Conservation (phyloP, 1,140 invertebrate genomes). For the Calosoma granatense region DNA sequence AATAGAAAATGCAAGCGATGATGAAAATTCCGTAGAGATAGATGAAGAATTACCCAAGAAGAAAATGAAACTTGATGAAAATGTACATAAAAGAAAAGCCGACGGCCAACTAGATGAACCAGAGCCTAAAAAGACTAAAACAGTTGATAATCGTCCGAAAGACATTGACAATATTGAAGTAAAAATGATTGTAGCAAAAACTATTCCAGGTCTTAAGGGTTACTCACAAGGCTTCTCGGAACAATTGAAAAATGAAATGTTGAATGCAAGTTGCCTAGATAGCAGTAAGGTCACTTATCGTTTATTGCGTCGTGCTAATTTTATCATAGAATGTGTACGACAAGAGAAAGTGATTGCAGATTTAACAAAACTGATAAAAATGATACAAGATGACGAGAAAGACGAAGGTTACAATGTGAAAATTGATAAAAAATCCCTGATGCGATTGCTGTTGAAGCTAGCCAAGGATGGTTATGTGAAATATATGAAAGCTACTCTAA, state of each 20-base stretch:
- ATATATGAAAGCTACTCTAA: conserved; percentile 45
- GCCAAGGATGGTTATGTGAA: conserved; percentile 47
- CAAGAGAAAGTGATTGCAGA: conserved; percentile 47
- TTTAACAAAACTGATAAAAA: conserved; percentile 41
- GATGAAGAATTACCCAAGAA: neutral
- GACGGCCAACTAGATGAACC: neutral
- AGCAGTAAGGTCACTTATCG: conserved; percentile 33
- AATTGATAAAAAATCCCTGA: conserved; percentile 52
- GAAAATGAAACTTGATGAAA: neutral
- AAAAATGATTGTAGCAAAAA: conserved; percentile 13
- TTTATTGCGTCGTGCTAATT: conserved; percentile 44
- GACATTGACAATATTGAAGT: neutral
- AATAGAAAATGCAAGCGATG: neutral
- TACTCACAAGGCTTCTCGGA: neutral
- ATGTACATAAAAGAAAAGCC: neutral
- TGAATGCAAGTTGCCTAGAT: neutral
- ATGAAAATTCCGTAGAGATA: neutral
- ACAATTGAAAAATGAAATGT: neutral
- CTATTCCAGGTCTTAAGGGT: neutral
- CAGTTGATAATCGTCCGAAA: neutral
- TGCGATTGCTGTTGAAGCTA: conserved; percentile 45
- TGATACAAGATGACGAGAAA: conserved; percentile 42
- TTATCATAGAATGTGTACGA: conserved; percentile 48
- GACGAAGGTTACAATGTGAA: conserved; percentile 44
- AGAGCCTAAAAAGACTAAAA: neutral